These are phyloP conservation scores for Iphiclides podalirius DNA, from an alignment of 2,888 invertebrate species.

Conservation along the genomic window DNA sequence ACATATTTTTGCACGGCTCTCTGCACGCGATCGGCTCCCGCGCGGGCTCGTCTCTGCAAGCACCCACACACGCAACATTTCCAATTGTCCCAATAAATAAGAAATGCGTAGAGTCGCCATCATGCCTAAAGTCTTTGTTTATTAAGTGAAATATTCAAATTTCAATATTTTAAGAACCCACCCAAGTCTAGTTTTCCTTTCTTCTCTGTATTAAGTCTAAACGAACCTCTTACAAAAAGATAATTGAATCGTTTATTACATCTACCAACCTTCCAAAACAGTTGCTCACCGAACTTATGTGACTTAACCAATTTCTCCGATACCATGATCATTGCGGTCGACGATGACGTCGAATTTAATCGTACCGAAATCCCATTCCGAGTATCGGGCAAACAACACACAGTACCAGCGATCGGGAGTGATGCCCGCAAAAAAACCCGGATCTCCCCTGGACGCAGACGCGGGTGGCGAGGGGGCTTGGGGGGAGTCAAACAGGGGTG, in stretches of 20 bases:
- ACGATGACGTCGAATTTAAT: no score
- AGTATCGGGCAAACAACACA: slow-evolving; percentile 19
- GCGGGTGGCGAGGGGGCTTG: slow-evolving; percentile 35
- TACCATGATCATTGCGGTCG: no score
- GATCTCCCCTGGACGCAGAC: slow-evolving; percentile 55
- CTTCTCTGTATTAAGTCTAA: neutral
- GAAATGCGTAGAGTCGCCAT: slow-evolving; percentile 4
- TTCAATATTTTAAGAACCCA: no score
- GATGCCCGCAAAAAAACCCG: slow-evolving; percentile 66
- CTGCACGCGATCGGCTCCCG: slow-evolving; percentile 61
- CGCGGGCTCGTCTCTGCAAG: slow-evolving; percentile 61
- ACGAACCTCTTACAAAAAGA: slow-evolving; percentile 3
- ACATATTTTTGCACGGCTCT: slow-evolving; percentile 75
- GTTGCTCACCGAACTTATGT: no score
- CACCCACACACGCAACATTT: slow-evolving; percentile 41
- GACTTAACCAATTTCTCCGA: no score
- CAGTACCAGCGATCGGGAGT: slow-evolving; percentile 60
- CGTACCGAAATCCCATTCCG: neutral
- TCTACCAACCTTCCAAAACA: no score
- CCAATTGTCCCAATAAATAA: slow-evolving; percentile 25
- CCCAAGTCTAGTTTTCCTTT: neutral
- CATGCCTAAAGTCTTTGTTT: neutral
- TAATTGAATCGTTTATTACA: no score
- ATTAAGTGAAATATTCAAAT: no score
- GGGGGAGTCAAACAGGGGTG: slow-evolving; percentile 43